Conservation (phyloP, 2,888 invertebrate species). For the Epicampocera succincta region DNA sequence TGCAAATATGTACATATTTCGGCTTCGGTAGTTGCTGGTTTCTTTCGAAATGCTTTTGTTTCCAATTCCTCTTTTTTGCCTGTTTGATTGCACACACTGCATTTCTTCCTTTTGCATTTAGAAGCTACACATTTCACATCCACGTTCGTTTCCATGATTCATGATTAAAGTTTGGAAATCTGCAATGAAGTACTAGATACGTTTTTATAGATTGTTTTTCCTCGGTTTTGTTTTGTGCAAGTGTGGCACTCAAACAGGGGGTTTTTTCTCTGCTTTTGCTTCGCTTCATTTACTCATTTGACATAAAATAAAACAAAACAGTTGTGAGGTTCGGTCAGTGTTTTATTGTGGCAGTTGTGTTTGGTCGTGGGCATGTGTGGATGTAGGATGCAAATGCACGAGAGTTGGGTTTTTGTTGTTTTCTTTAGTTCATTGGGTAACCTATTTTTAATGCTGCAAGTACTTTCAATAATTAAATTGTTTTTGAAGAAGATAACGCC, state of each 20-base stretch:
- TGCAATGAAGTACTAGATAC: constrained; percentile 39
- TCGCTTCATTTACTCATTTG: constrained; percentile 35
- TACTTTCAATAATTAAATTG: constrained; percentile 65
- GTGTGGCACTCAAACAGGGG: constrained; percentile 50
- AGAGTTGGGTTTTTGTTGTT: constrained; percentile 50
- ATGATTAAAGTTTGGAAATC: constrained; percentile 36
- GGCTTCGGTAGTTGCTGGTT: neutral
- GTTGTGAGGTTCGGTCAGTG: constrained; percentile 58
- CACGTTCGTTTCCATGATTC: constrained; percentile 61
- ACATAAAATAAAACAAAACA: constrained; percentile 17
- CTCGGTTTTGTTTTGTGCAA: constrained; percentile 55
- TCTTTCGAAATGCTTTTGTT: constrained; percentile 52
- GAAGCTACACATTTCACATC: constrained; percentile 61
- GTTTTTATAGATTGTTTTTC: constrained; percentile 12
- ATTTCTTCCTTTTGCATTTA: constrained; percentile 27
- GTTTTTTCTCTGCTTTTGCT: constrained; percentile 17
- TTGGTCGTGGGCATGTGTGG: constrained; percentile 42
- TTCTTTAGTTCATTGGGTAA: constrained; percentile 69
- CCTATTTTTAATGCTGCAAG: constrained; percentile 66
- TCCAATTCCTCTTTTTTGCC: constrained; percentile 38
- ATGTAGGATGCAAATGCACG: constrained; percentile 38
- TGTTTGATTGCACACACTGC: constrained; percentile 26
- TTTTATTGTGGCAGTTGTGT: constrained; percentile 59
- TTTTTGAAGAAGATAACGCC: constrained; percentile 42
- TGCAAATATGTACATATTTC: constrained; percentile 3